Conservation (phyloP, 1,140 invertebrate genomes). For the Neotoxoptera formosana region DNA sequence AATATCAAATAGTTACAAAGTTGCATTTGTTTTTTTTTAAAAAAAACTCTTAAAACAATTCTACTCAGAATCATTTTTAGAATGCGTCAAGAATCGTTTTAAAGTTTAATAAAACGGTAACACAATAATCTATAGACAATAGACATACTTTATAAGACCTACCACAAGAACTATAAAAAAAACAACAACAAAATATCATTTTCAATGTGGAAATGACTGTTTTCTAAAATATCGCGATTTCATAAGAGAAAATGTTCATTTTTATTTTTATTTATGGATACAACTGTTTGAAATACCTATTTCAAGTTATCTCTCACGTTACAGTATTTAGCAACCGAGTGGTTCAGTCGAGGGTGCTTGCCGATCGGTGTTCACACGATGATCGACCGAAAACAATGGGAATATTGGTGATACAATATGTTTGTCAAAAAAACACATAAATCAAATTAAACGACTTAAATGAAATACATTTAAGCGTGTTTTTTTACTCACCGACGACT, state of each 20-base stretch:
- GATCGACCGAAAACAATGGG: neutral
- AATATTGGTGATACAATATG: neutral
- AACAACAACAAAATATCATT: neutral
- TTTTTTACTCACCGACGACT: slow-evolving; percentile 77
- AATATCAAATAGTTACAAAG: slow-evolving; percentile 1
- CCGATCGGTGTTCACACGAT: neutral
- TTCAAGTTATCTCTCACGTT: neutral
- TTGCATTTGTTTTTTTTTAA: neutral
- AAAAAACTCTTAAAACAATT: neutral
- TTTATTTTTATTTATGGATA: neutral
- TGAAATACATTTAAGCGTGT: neutral
- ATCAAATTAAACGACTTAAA: too few species aligned
- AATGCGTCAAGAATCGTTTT: neutral
- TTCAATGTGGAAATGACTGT: neutral
- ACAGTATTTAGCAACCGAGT: neutral
- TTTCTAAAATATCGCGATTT: neutral
- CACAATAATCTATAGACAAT: neutral
- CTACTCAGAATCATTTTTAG: neutral
- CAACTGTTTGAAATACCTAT: neutral
- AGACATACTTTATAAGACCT: neutral
- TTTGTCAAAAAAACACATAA: too few species aligned
- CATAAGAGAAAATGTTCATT: neutral
- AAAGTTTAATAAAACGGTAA: neutral
- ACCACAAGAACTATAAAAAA: neutral
- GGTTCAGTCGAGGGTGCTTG: neutral